Base-by-base conservation (phyloP, 2,797 vertebrate genomes). In the Coranthus polyacanthus region DNA sequence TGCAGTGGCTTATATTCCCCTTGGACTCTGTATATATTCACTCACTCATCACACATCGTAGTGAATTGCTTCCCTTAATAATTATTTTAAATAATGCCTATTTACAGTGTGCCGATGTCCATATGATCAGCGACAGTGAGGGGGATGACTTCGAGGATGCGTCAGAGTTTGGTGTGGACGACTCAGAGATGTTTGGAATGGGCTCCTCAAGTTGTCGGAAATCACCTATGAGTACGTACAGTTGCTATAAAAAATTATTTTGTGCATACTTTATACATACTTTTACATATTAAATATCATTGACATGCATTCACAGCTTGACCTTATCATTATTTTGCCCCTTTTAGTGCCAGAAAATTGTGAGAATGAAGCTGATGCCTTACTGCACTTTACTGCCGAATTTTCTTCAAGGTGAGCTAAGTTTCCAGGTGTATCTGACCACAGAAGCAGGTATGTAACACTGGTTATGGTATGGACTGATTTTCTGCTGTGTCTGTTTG, bases 311-410 rank as follows among this genome's bases (percentile, higher is more conserved):
- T 21, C 6, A 43, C 26, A 60, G 3, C 50, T 37, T 68, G 2
- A 61, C 46, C 17, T 12, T 54, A 3, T 29, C 0, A 7, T 59
- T 5, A 15, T 57, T 50, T 47, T 51, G 70, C 7, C 38, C 12
- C 59, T 83, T 81, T 44, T 90, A 99, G 98, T 99, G 97, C 98
- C 97, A 89, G 98, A 99, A 91, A 98, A 98, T 88, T 96, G 96
- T 90, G 98, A 99, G 92, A 99, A 98, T 77, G 98, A 99, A 95
- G 95, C 94, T 79, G 97, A 99, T 93, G 98, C 98, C 95, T 97
- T 99, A 96, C 91, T 98, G 94, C 97, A 99, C 94, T 99, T 99
- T 95, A 98, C 97, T 93, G 96, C 95, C 68, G 98, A 99, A 90
- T 99, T 99, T 95, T 99, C 98, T 90, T 98, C 97, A 92, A 96